Percentiles rank a stretch among this genome's conserved stretches.
Evolutionary conservation across 2,113 vertebrate genomes (phyloP).

Genomic region (Macquaria australasica): DNA sequence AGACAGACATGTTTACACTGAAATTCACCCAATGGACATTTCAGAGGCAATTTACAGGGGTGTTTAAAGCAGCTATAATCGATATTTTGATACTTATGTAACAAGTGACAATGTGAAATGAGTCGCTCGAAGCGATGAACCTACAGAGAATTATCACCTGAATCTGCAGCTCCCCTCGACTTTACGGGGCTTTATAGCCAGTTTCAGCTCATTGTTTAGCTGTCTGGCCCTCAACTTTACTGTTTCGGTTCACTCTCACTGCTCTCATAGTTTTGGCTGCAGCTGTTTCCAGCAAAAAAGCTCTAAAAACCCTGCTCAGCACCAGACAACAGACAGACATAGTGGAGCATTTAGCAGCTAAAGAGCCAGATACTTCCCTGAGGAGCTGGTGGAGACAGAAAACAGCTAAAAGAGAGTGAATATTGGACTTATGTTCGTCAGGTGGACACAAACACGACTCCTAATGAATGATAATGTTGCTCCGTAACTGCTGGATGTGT

Average conservation of each 20-base stretch:
- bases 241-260: too few species aligned
- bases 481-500: not conserved
- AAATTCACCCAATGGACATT: not conserved
- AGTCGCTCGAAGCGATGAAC: not conserved
- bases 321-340: not conserved
- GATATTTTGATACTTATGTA: not conserved
- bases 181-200: too few species aligned
- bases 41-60: not conserved
- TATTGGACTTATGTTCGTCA: not conserved
- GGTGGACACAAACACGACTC: not conserved
- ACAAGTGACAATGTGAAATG: too few species aligned
- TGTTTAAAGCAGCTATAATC: not conserved
- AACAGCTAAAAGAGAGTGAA: not conserved
- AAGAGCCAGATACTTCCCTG: not conserved
- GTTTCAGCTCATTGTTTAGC: not conserved
- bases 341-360: not conserved
- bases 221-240: too few species aligned
- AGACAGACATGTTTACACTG: not conserved
- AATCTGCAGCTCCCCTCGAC: not conserved
- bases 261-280: too few species aligned
- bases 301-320: not conserved
- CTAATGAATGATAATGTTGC: not conserved
- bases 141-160: not conserved
- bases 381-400: too few species aligned
- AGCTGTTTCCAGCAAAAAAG: not conserved